A percentile compares a stretch with the other conserved stretches of the same genome.
These are phyloP conservation scores for Ophioninae sp. DNA, from an alignment of 2,888 invertebrate genomes.

Conservation along the genomic window DNA sequence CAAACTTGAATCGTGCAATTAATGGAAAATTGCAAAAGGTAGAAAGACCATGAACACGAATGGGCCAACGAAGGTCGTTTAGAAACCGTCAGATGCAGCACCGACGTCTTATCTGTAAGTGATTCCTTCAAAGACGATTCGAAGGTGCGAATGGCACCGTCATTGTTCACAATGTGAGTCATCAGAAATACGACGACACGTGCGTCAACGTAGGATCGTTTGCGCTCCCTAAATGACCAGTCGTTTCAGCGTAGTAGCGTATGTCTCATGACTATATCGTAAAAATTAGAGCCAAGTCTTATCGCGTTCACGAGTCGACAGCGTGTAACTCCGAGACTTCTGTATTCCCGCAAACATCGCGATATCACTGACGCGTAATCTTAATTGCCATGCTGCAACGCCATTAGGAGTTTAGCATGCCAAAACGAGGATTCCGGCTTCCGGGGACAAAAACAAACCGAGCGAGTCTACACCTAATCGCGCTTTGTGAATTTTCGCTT, in stretches of 20 bases:
- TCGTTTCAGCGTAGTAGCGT: constrained; percentile 9
- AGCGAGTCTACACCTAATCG: constrained; percentile 56
- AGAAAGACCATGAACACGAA: no score
- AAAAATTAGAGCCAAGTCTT: constrained; percentile 64
- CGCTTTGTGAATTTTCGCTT: constrained; percentile 55
- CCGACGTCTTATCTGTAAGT: no score
- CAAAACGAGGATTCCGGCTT: constrained; percentile 19
- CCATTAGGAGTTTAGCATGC: constrained; percentile 19
- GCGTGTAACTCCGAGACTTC: not conserved
- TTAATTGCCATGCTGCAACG: constrained; percentile 63
- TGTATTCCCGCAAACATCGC: constrained; percentile 40
- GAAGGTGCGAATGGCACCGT: constrained; percentile 12
- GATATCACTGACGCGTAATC: constrained; percentile 64
- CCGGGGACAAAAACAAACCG: constrained; percentile 27
- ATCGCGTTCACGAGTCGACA: constrained; percentile 57
- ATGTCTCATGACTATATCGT: constrained; percentile 45
- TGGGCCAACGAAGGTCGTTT: no score
- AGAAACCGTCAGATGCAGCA: no score
- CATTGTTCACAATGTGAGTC: constrained; percentile 4
- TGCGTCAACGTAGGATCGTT: constrained; percentile 34
- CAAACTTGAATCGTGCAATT: no score
- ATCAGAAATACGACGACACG: constrained; percentile 37
- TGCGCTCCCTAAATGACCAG: constrained; percentile 25
- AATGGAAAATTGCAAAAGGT: no score
- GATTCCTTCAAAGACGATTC: constrained; percentile 2